A percentile compares a stretch with the other conserved stretches of the same genome.
Conservation (phyloP, 2,113 vertebrate species). For the Eclectus roratus region DNA sequence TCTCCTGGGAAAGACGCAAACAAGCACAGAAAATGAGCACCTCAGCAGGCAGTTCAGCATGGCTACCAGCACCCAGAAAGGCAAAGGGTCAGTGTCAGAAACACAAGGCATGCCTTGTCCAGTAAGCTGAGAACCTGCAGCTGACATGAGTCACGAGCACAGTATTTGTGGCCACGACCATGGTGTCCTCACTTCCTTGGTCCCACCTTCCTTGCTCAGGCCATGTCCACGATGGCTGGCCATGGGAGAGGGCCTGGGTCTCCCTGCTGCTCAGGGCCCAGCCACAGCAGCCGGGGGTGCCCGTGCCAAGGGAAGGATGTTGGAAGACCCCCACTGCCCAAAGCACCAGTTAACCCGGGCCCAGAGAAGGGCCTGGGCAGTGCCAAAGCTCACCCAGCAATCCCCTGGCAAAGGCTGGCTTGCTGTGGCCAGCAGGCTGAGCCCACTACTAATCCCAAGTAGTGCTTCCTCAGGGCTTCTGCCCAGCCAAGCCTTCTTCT, state of each 20-base stretch:
- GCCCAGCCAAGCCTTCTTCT: background rate
- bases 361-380: background rate
- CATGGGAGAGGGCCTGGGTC: background rate
- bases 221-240: too few species aligned
- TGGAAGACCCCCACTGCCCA: background rate
- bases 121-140: background rate
- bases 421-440: too few species aligned
- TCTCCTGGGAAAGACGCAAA: background rate
- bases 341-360: background rate
- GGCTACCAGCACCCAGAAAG: background rate
- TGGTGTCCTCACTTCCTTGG: background rate
- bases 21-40: background rate
- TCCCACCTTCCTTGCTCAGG: background rate
- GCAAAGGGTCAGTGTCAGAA: background rate
- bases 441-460: background rate
- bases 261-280: background rate
- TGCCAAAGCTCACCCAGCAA: background rate
- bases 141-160: rapidly evolving
- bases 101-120: background rate
- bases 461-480: background rate
- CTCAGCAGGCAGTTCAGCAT: rapidly evolving
- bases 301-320: background rate
- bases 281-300: background rate
- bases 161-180: background rate
- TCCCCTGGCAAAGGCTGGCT: background rate